Percentiles rank a stretch among this genome's conserved stretches.
These are phyloP conservation scores for Neolamprologus hecqui DNA, from an alignment of 2,113 vertebrate species.

Conservation along the genomic window DNA sequence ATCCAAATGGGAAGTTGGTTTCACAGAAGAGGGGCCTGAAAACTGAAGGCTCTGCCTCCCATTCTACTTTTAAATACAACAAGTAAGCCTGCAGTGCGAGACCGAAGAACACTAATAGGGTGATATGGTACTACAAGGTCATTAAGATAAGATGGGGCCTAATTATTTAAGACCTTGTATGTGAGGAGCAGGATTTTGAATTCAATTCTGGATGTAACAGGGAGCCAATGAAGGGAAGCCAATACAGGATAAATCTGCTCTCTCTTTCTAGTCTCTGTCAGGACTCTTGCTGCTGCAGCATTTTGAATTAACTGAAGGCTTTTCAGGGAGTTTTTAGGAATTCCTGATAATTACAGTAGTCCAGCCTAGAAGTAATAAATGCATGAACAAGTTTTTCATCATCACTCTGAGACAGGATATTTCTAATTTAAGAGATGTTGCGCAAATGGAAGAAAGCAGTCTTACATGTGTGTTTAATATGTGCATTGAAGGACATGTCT, in stretches of 20 bases:
- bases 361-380: neutral
- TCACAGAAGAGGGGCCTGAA: neutral
- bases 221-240: neutral
- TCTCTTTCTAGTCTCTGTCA: neutral
- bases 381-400: fast-evolving
- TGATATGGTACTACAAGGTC: fast-evolving
- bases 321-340: neutral
- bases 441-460: neutral
- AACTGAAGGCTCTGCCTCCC: fast-evolving
- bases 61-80: neutral
- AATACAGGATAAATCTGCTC: fast-evolving
- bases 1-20: fast-evolving
- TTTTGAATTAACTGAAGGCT: neutral
- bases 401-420: neutral
- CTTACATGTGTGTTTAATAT: fast-evolving
- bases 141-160: neutral
- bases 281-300: neutral
- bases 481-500: neutral
- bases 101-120: neutral
- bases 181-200: neutral
- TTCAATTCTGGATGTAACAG: neutral
- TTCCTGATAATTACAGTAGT: neutral
- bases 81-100: fast-evolving
- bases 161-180: fast-evolving
- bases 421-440: neutral